Base-by-base conservation (phyloP, 2,797 vertebrate genomes). In the Euphonia xanthogaster region DNA sequence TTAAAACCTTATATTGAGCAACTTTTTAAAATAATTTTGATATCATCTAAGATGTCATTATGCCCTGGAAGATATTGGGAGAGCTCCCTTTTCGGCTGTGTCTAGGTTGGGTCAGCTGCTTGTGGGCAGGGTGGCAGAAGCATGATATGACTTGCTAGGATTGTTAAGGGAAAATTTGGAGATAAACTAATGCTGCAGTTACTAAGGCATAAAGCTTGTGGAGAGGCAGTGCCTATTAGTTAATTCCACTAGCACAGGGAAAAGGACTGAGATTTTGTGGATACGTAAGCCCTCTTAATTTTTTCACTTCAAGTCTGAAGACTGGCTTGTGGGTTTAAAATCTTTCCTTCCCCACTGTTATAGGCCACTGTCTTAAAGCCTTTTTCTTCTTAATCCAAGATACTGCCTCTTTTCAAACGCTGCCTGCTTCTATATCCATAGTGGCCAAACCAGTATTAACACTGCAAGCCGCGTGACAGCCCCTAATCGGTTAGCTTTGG, bases 401-500 rank as follows among this genome's bases (percentile, higher is more conserved):
- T 4, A 6, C 11, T 27, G 51, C 28, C 54, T 31, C 33, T 53
- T 50, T 20, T 9, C 42, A 51, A 51, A n/a, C 27, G 6, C 2
- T 22, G 48, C 39, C 24, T 39, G 33, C 30, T 61, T 57, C 21
- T 42, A 4, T 6, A 35, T 2, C 39, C 47, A 1, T 3, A 13
- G 18, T 4, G 5, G 5, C n/a, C 21, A 9, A 8, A 40, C 1
- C 30, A 31, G 23, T 0, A 14, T 13, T 18, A 39, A 16, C 35
- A 2, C 58, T 4, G 54, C 45, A 31, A 27, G 20, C 51, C 35
- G 7, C 39, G 14, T 14, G 13, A 7, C 1, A 2, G 12, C 2
- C 22, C 44, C 23, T 48, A 18, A 48, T 30, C 50, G 9, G 30
- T 65, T n/a, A 24, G 37, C 18, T 84, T 62, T 16, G 44, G 55